Evolutionary conservation across 1,140 invertebrate species (phyloP).

Genomic region (Drosophila biarmipes): DNA sequence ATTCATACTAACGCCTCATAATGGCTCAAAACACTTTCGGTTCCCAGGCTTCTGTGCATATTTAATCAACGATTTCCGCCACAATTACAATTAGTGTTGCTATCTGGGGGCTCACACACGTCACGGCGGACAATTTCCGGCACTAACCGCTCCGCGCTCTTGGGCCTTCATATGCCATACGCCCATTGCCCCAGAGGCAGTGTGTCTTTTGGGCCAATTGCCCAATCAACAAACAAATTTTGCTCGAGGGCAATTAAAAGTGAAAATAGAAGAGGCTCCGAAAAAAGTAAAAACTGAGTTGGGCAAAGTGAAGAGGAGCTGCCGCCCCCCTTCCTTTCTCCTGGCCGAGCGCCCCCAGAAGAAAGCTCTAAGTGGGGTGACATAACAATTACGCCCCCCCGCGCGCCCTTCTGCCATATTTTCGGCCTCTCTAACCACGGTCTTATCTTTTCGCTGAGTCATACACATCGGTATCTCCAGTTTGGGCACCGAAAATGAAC

Average conservation of each 20-base stretch:
- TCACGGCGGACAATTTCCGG: conserved; percentile 50
- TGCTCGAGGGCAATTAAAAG: conserved; percentile 64
- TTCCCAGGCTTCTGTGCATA: conserved; percentile 34
- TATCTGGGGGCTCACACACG: not conserved
- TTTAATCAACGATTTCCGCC: conserved; percentile 56
- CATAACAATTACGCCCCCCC: conserved; percentile 40
- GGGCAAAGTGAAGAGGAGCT: conserved; percentile 38
- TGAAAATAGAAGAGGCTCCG: conserved; percentile 52
- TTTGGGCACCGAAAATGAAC: conserved; percentile 50
- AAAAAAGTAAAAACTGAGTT: conserved; percentile 8
- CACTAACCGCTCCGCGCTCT: conserved; percentile 15
- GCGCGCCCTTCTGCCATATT: not conserved
- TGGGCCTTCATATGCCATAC: not conserved
- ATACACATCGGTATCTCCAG: conserved; percentile 12
- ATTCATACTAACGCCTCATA: conserved; percentile 3
- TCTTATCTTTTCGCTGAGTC: conserved; percentile 34
- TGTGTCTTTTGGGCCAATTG: conserved; percentile 31
- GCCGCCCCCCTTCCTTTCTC: conserved; percentile 1
- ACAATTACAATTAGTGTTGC: conserved; percentile 53
- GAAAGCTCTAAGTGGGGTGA: conserved; percentile 35
- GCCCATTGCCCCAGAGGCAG: conserved; percentile 8
- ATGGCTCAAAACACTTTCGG: not conserved
- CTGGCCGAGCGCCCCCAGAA: not conserved
- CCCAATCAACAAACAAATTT: conserved; percentile 52
- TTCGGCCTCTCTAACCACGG: not conserved